Conservation (phyloP, 2,797 vertebrate genomes). For the Halcyon badia region DNA sequence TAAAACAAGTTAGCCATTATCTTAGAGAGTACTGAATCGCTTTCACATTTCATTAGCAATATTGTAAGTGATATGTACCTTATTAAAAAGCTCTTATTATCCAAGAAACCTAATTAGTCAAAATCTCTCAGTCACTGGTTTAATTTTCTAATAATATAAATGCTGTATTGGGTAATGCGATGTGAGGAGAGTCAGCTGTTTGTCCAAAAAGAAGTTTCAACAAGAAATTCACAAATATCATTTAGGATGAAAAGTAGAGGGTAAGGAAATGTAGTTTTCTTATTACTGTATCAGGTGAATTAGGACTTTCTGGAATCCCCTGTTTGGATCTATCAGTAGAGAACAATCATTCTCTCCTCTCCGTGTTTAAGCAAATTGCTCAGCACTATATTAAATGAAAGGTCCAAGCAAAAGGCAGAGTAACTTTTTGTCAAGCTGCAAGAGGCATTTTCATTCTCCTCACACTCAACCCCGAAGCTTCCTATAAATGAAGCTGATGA, state of each 20-base stretch:
- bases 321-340: background rate
- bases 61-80: conserved; percentile 89
- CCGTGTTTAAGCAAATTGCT: background rate
- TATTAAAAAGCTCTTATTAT: conserved; percentile 89
- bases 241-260: background rate
- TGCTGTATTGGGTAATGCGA: conserved; percentile 49
- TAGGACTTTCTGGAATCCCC: background rate
- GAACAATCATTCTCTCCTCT: background rate
- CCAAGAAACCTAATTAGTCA: conserved; percentile 88
- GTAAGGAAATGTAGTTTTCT: background rate
- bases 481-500: conserved; percentile 59
- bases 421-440: background rate
- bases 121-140: conserved; percentile 80
- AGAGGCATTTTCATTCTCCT: conserved; percentile 32
- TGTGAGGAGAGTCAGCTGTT: conserved; percentile 45
- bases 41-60: conserved; percentile 92
- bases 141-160: conserved; percentile 82
- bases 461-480: conserved; percentile 35
- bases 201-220: conserved; percentile 50
- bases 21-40: conserved; percentile 83
- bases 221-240: background rate
- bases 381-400: background rate
- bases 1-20: conserved; percentile 97
- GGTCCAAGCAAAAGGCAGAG: conserved; percentile 30
- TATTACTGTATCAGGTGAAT: background rate